phyloP scores from a whole-genome alignment of 1,140 invertebrate genomes.

The Hylaeus anthracinus region DNA sequence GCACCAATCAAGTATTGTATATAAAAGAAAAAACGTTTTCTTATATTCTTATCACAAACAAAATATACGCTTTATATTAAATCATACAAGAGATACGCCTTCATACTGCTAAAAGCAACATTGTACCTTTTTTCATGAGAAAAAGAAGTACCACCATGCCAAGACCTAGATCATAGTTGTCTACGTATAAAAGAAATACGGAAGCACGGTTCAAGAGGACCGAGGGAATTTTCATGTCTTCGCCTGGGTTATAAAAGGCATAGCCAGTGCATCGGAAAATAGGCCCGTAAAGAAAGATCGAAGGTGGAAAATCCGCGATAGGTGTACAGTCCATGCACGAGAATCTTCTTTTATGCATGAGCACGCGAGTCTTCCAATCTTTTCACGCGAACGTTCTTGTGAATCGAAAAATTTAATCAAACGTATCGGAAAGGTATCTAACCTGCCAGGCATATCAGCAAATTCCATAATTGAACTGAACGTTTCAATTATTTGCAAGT shows the following conservation, averaged over 20 bases:
- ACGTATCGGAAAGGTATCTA: too few relatives aligned
- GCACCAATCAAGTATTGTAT: too few relatives aligned
- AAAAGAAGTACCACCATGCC: neutral
- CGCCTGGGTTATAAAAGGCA: neutral
- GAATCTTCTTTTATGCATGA: constrained; percentile 23
- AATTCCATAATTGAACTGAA: too few relatives aligned
- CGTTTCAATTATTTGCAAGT: too few relatives aligned
- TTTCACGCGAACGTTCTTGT: neutral
- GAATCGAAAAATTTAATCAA: neutral
- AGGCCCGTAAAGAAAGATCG: constrained; percentile 45
- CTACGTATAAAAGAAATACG: neutral
- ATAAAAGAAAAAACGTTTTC: too few relatives aligned
- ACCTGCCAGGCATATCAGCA: too few relatives aligned
- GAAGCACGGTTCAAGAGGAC: neutral
- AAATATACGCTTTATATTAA: too few relatives aligned
- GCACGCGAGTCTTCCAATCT: neutral
- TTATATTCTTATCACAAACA: too few relatives aligned
- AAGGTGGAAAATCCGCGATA: constrained; percentile 22
- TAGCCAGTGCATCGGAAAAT: constrained; percentile 41
- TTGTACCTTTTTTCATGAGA: neutral
- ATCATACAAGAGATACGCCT: too few relatives aligned
- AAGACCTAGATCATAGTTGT: neutral
- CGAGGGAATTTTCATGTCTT: constrained; percentile 32
- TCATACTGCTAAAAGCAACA: neutral
- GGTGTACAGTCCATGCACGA: neutral